Percentiles rank a stretch among this genome's conserved stretches.
Conservation (phyloP, 2,113 vertebrate species). For the Perca flavescens region DNA sequence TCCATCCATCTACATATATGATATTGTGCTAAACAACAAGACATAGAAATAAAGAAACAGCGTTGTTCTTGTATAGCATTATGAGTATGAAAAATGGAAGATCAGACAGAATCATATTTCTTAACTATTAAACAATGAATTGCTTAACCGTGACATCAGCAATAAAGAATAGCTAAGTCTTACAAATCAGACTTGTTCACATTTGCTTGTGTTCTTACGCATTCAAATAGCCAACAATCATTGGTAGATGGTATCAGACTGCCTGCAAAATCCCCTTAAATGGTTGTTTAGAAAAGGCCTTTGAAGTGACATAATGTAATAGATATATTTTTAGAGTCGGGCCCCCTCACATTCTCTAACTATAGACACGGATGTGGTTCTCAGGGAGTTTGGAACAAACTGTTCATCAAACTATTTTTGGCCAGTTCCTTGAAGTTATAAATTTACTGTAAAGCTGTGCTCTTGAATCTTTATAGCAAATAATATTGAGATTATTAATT, state of each 20-base stretch:
- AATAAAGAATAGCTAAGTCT: background rate
- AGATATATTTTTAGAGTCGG: constrained; percentile 23
- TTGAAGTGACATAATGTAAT: constrained; percentile 34
- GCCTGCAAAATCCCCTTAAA: constrained; percentile 57
- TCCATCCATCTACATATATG: background rate
- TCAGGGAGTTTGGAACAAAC: constrained; percentile 41
- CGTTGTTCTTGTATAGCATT: background rate
- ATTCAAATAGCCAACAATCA: background rate
- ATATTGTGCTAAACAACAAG: background rate
- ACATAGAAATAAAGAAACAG: background rate
- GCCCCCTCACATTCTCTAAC: constrained; percentile 32
- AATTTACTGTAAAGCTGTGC: background rate
- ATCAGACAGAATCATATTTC: background rate
- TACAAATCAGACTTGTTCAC: constrained; percentile 7
- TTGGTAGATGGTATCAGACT: constrained; percentile 11
- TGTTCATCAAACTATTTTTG: constrained; percentile 34
- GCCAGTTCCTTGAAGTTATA: constrained; percentile 17
- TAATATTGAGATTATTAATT: background rate
- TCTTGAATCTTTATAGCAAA: background rate
- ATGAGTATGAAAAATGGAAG: background rate
- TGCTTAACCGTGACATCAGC: background rate
- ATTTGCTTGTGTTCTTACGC: background rate
- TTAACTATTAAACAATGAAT: background rate
- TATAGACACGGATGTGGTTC: constrained; percentile 35
- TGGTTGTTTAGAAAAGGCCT: constrained; percentile 39